These are phyloP conservation scores for Chloroceryle aenea DNA, from an alignment of 2,113 vertebrate genomes.

Conservation along the genomic window DNA sequence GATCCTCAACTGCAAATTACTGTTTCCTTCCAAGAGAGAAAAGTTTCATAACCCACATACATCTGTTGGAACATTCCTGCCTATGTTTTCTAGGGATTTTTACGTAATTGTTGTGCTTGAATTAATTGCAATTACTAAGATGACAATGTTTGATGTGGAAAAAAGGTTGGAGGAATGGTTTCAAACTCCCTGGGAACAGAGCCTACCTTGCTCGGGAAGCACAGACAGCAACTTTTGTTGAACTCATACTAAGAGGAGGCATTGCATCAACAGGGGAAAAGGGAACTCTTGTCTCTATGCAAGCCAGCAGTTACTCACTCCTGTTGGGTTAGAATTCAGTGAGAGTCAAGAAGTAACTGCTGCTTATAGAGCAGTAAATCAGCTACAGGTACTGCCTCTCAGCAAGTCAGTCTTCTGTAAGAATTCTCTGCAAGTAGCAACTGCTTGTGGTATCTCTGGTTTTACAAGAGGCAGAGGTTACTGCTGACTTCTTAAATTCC, in stretches of 20 bases:
- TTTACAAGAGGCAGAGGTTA: not conserved
- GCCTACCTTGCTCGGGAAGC: not conserved
- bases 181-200: not conserved
- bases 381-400: not conserved
- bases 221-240: not conserved
- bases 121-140: conserved; percentile 1
- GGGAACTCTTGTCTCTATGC: not conserved
- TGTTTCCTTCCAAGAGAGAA: not conserved
- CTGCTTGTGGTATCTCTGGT: not conserved
- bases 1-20: not conserved
- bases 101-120: not conserved
- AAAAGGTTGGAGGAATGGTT: not conserved
- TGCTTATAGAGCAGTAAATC: not conserved
- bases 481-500: not conserved
- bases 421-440: not conserved
- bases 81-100: not conserved
- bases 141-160: not conserved
- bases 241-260: not conserved
- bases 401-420: fast-evolving
- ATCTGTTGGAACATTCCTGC: not conserved
- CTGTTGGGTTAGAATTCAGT: not conserved
- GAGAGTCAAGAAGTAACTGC: not conserved
- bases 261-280: not conserved
- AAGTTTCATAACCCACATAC: not conserved
- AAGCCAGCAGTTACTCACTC: not conserved